These are phyloP conservation scores for Henicopernis longicauda DNA, from an alignment of 2,113 vertebrate genomes.

Conservation along the genomic window DNA sequence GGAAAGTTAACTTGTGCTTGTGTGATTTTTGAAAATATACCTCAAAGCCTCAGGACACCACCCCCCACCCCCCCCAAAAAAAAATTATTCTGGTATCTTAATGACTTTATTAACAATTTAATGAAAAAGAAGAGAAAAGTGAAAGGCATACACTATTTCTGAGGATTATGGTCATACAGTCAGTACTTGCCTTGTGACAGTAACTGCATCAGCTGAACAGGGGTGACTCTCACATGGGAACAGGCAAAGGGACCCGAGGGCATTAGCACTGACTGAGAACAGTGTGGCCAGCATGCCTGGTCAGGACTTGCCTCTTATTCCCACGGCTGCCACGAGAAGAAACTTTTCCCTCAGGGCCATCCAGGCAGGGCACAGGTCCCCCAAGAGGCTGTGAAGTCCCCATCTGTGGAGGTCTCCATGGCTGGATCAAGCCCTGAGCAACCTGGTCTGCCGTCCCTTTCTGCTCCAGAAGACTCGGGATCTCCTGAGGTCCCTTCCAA, in stretches of 20 bases:
- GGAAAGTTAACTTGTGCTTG: not conserved
- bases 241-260: not conserved
- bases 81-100: not conserved
- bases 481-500: not conserved
- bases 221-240: not conserved
- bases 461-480: not conserved
- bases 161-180: not conserved
- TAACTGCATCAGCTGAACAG: not conserved
- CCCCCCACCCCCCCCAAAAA: not conserved
- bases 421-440: not conserved
- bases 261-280: not conserved
- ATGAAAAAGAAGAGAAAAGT: not conserved
- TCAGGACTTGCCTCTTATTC: not conserved
- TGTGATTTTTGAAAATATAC: not conserved
- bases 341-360: not conserved
- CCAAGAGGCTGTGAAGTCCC: not conserved
- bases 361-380: not conserved
- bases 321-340: not conserved
- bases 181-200: not conserved
- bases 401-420: not conserved
- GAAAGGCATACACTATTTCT: not conserved
- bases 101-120: not conserved
- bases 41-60: not conserved
- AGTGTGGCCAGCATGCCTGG: accelerated
- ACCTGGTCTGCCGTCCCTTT: accelerated